Evolutionary conservation across 2,888 invertebrate species (phyloP).

Genomic region (Parnassius orleans): DNA sequence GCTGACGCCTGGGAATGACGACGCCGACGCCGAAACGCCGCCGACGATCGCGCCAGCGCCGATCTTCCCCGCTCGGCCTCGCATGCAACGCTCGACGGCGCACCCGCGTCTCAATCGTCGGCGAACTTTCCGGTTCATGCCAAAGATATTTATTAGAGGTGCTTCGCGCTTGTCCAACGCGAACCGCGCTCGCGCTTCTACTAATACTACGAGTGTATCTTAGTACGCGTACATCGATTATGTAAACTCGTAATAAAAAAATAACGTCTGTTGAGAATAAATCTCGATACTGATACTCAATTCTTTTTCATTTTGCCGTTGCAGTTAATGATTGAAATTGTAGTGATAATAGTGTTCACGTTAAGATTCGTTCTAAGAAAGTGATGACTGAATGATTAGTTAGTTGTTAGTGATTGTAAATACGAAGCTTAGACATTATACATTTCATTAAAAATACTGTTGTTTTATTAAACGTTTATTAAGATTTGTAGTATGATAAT

Average conservation of each 20-base stretch:
- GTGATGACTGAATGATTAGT: slow-evolving; percentile 76
- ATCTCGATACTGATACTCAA: slow-evolving; percentile 75
- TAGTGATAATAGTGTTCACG: slow-evolving; percentile 80
- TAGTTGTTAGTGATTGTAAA: slow-evolving; percentile 77
- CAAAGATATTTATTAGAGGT: slow-evolving; percentile 79
- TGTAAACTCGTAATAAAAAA: slow-evolving; percentile 44
- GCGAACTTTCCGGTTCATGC: slow-evolving; percentile 76
- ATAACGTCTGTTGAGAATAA: slow-evolving; percentile 48
- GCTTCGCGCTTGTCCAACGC: slow-evolving; percentile 51
- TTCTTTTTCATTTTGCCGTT: slow-evolving; percentile 75
- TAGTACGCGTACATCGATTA: slow-evolving; percentile 40
- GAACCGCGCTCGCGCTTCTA: slow-evolving; percentile 42
- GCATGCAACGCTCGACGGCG: slow-evolving; percentile 36
- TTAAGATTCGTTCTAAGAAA: slow-evolving; percentile 71
- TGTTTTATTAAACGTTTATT: slow-evolving; percentile 50
- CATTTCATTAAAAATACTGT: slow-evolving; percentile 65
- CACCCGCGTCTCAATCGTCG: slow-evolving; percentile 62
- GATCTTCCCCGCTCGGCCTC: not conserved
- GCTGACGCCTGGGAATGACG: slow-evolving; percentile 51
- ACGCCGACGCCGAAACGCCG: slow-evolving; percentile 38
- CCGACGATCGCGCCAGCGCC: slow-evolving; percentile 3
- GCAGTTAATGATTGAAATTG: slow-evolving; percentile 71
- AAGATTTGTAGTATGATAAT: too few relatives aligned
- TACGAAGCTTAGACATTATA: slow-evolving; percentile 78
- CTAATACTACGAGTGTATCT: slow-evolving; percentile 44